phyloP scores from a whole-genome alignment of 37 sponge, comb jelly and placozoan genomes.

The Cladorhizidae sp. region DNA sequence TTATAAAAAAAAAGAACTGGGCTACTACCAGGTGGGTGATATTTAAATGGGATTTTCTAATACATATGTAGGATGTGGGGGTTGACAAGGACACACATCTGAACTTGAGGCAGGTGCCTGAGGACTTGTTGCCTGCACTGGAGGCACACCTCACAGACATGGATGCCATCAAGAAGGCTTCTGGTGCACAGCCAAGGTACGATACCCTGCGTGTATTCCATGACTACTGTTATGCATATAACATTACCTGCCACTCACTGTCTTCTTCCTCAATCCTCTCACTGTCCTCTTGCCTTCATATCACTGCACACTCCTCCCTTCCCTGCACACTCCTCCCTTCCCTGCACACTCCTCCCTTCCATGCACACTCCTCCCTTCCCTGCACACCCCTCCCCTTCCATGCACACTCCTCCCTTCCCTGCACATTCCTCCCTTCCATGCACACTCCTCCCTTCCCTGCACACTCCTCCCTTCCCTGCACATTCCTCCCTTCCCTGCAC shows the following conservation, averaged over 20 bases:
- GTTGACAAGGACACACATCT: slow-evolving; percentile 69
- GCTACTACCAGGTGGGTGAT: too few species aligned
- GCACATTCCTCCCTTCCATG: too few species aligned
- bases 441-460: too few species aligned
- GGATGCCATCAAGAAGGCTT: slow-evolving; percentile 63
- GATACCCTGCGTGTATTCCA: neutral
- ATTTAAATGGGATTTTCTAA: too few species aligned
- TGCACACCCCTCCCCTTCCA: too few species aligned
- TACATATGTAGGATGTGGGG: slow-evolving; percentile 57
- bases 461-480: too few species aligned
- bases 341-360: too few species aligned
- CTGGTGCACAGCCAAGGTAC: slow-evolving; percentile 37
- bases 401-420: too few species aligned
- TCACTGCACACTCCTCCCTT: neutral
- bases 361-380: neutral
- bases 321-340: neutral
- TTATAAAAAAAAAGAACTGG: too few species aligned
- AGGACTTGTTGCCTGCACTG: slow-evolving; percentile 77
- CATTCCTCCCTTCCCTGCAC: too few species aligned
- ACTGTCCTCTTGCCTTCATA: neutral
- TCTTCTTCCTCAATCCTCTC: too few species aligned
- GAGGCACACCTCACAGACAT: slow-evolving; percentile 74
- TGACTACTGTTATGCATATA: too few species aligned
- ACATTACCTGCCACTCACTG: neutral
- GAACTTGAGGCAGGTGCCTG: slow-evolving; percentile 76